Conservation (phyloP, 1,140 invertebrate species). For the Ctenoplectra terminalis region DNA sequence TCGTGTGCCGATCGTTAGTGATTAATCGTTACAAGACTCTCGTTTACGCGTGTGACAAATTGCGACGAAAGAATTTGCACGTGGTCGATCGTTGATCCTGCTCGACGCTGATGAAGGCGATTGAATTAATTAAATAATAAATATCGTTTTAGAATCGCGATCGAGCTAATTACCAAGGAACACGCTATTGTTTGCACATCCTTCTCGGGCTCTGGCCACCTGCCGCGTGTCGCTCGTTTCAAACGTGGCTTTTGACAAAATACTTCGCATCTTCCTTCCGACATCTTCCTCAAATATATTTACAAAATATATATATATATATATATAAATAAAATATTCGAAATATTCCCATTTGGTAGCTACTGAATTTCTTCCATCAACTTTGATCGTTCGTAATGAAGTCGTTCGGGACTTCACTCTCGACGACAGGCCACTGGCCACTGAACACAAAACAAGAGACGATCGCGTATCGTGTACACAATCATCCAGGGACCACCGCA, state of each 20-base stretch:
- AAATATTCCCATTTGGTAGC: too few relatives aligned
- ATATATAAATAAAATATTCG: too few relatives aligned
- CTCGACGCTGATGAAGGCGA: conserved; percentile 22
- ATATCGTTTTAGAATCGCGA: conserved; percentile 71
- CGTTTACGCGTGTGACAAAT: conserved; percentile 15
- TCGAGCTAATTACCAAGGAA: conserved; percentile 69
- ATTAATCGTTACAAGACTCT: conserved; percentile 1
- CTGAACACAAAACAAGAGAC: not conserved
- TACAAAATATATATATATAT: not conserved
- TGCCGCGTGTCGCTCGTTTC: not conserved
- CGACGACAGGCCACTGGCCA: not conserved
- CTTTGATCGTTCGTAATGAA: too few relatives aligned
- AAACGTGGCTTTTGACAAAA: not conserved
- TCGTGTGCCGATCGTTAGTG: not conserved
- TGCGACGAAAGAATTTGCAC: not conserved
- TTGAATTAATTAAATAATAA: conserved; percentile 76
- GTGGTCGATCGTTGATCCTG: not conserved
- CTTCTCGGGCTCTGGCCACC: conserved; percentile 14
- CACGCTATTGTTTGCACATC: conserved; percentile 72
- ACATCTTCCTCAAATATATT: too few relatives aligned
- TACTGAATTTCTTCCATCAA: too few relatives aligned
- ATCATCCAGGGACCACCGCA: not conserved
- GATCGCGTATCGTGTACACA: conserved; percentile 8
- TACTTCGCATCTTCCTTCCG: not conserved
- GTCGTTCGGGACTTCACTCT: too few relatives aligned